Evolutionary conservation across 2,888 invertebrate species (phyloP).

Genomic region (Drosophila differens): DNA sequence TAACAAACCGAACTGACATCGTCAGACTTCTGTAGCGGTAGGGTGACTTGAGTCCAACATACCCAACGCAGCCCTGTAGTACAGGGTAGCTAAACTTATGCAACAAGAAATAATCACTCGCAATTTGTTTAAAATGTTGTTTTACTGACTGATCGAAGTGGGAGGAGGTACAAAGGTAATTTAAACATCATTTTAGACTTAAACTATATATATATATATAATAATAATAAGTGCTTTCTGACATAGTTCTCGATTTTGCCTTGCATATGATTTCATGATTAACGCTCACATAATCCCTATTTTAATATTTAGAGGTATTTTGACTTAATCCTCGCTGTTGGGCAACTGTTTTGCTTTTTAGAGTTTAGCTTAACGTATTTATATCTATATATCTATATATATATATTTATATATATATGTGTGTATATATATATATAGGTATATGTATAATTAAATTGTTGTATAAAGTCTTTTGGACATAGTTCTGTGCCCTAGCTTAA

Average conservation of each 20-base stretch:
- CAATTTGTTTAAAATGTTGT: neutral
- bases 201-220: neutral
- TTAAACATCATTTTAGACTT: neutral
- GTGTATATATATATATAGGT: neutral
- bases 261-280: neutral
- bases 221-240: neutral
- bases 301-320: neutral
- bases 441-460: neutral
- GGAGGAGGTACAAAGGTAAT: neutral
- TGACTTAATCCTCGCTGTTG: neutral
- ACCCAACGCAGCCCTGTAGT: neutral
- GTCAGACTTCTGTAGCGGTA: too few relatives aligned
- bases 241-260: neutral
- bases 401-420: neutral
- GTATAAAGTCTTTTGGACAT: conserved; percentile 3
- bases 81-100: neutral
- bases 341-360: neutral
- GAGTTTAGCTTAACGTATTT: conserved; percentile 1
- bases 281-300: neutral
- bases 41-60: neutral
- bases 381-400: neutral
- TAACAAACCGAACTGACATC: too few relatives aligned
- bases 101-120: neutral
- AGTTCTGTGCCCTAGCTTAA: conserved; percentile 76
- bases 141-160: neutral